Conservation (phyloP, 1,140 invertebrate genomes). For the Scaptomyza pallida region DNA sequence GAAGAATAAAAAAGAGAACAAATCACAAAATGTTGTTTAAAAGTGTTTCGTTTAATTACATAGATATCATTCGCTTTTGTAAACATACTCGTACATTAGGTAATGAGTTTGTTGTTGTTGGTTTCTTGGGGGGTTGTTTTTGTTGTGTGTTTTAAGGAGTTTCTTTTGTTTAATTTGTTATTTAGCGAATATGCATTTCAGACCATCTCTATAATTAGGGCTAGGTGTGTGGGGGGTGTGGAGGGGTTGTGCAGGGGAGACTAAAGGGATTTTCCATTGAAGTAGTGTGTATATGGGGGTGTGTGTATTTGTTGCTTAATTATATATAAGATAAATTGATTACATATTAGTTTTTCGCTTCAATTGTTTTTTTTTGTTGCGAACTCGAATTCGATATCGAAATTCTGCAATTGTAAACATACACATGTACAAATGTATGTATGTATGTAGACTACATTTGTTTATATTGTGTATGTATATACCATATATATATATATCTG, state of each 20-base stretch:
- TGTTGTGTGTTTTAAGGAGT: not conserved
- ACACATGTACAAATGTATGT: constrained; percentile 38
- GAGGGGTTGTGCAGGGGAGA: not conserved
- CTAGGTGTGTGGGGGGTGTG: constrained; percentile 8
- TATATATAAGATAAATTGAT: constrained; percentile 69
- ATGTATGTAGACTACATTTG: constrained; percentile 22
- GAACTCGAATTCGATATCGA: constrained; percentile 26
- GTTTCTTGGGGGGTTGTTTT: too few relatives aligned
- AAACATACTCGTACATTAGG: constrained; percentile 37
- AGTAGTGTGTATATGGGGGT: constrained; percentile 1
- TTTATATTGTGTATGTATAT: too few relatives aligned
- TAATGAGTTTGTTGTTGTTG: constrained; percentile 10
- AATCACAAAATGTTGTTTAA: constrained; percentile 31
- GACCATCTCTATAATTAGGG: constrained; percentile 40
- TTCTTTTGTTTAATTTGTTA: constrained; percentile 14
- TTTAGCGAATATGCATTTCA: constrained; percentile 27
- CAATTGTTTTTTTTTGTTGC: constrained; percentile 35
- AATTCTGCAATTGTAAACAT: constrained; percentile 43
- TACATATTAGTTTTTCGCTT: constrained; percentile 54
- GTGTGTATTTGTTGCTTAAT: constrained; percentile 45
- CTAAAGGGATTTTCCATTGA: not conserved
- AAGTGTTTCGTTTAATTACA: constrained; percentile 55
- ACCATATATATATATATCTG: constrained; percentile 14
- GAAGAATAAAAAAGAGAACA: too few relatives aligned
- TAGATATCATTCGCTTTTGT: constrained; percentile 52